A percentile compares a stretch with the other conserved stretches of the same genome.
Conservation (phyloP, 2,888 invertebrate species). For the Melinaea menophilus region DNA sequence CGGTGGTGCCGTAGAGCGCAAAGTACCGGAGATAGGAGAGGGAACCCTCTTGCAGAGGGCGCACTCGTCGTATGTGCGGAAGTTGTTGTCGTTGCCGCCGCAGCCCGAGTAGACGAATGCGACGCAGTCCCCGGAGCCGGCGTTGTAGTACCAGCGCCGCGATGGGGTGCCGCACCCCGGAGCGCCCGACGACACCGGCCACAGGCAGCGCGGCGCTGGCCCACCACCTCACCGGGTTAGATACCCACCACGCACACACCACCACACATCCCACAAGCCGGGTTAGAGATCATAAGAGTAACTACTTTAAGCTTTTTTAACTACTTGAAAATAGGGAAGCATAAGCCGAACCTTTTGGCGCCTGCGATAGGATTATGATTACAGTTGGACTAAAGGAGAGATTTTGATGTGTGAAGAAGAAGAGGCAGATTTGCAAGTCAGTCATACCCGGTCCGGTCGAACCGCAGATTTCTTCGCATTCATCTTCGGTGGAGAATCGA, state of each 20-base stretch:
- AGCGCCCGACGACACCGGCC: constrained; percentile 45
- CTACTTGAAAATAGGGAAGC: not conserved
- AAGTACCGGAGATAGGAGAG: constrained; percentile 26
- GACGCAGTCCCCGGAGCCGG: constrained; percentile 82
- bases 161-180: constrained; percentile 45
- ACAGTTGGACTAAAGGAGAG: not conserved
- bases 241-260: constrained; percentile 10
- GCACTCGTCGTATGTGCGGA: constrained; percentile 85
- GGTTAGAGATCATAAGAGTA: not conserved
- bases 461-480: constrained; percentile 85
- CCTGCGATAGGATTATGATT: not conserved
- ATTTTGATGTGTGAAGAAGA: not conserved
- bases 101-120: constrained; percentile 92
- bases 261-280: not conserved
- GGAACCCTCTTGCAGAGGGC: constrained; percentile 51
- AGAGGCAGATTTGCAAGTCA: not conserved
- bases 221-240: constrained; percentile 39
- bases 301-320: not conserved
- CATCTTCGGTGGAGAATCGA: constrained; percentile 84
- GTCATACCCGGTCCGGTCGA: constrained; percentile 49
- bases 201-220: constrained; percentile 58
- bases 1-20: constrained; percentile 13
- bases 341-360: not conserved
- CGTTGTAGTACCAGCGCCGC: constrained; percentile 87
- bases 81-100: constrained; percentile 91